Conservation (phyloP, 2,888 invertebrate genomes). For the Mythimna vitellina region DNA sequence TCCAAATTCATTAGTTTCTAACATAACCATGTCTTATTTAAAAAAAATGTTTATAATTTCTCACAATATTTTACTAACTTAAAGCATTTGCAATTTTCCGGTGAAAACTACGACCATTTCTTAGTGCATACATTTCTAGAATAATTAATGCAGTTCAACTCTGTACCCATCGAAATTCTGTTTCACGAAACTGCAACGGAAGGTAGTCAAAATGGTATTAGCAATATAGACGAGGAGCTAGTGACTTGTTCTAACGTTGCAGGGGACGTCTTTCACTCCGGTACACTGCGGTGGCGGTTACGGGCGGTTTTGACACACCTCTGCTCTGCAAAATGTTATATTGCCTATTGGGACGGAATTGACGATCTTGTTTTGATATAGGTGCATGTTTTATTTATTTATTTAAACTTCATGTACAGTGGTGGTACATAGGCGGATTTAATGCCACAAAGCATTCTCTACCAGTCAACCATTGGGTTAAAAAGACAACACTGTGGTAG, state of each 20-base stretch:
- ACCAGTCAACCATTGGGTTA: no score
- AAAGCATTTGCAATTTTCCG: not conserved
- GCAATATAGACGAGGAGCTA: constrained; percentile 24
- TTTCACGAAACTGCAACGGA: not conserved
- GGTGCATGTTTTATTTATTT: not conserved
- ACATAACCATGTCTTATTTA: no score
- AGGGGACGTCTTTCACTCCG: constrained; percentile 44
- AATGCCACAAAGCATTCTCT: no score
- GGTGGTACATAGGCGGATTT: no score
- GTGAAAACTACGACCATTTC: not conserved
- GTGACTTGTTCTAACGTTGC: constrained; percentile 38
- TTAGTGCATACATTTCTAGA: not conserved
- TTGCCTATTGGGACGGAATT: constrained; percentile 33
- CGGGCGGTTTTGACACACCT: constrained; percentile 43
- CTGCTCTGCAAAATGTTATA: constrained; percentile 11
- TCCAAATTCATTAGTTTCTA: no score
- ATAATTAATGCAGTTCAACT: not conserved
- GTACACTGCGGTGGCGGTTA: constrained; percentile 34
- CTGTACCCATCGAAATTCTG: constrained; percentile 2
- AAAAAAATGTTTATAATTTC: no score
- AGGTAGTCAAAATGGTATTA: constrained; percentile 13
- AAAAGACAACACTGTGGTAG: no score
- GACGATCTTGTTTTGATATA: constrained; percentile 9
- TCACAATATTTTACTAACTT: no score
- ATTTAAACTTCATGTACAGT: no score